Evolutionary conservation across 2,797 vertebrate species (phyloP).

Genomic region (Halcyon smyrnensis): DNA sequence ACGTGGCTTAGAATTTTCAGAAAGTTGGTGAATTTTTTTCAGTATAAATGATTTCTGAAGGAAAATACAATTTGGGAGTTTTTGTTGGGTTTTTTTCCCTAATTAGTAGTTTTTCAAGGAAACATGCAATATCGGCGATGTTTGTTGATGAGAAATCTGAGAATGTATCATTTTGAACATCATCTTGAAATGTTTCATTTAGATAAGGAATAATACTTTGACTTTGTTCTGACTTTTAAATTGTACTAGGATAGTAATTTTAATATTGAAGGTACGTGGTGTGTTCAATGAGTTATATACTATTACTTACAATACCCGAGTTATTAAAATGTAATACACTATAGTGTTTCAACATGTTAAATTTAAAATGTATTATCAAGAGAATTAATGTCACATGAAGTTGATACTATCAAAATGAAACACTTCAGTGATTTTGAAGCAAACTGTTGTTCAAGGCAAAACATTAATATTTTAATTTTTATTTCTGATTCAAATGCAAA

Average conservation of each 20-base stretch:
- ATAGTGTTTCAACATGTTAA: background rate
- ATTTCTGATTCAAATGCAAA: conserved; percentile 23
- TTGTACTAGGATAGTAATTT: background rate
- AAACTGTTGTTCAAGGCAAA: background rate
- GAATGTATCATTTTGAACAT: background rate
- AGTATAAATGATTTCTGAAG: background rate
- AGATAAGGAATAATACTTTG: background rate
- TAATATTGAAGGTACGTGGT: background rate
- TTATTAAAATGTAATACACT: conserved; percentile 17
- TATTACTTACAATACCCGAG: background rate
- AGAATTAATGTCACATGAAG: conserved; percentile 28
- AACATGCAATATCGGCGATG: background rate
- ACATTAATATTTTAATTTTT: background rate
- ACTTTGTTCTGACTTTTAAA: background rate
- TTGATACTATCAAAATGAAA: conserved; percentile 43
- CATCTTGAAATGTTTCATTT: background rate
- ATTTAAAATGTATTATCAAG: conserved; percentile 40
- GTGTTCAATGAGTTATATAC: background rate
- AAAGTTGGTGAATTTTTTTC: background rate
- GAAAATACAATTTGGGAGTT: background rate
- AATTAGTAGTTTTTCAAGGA: background rate
- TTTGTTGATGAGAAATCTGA: background rate
- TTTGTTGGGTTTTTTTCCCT: background rate
- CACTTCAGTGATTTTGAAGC: conserved; percentile 48
- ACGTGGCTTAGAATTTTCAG: background rate